Percentiles rank a stretch among this genome's conserved stretches.
phyloP scores from a whole-genome alignment of 2,888 invertebrate genomes.

The Rhingia campestris region DNA sequence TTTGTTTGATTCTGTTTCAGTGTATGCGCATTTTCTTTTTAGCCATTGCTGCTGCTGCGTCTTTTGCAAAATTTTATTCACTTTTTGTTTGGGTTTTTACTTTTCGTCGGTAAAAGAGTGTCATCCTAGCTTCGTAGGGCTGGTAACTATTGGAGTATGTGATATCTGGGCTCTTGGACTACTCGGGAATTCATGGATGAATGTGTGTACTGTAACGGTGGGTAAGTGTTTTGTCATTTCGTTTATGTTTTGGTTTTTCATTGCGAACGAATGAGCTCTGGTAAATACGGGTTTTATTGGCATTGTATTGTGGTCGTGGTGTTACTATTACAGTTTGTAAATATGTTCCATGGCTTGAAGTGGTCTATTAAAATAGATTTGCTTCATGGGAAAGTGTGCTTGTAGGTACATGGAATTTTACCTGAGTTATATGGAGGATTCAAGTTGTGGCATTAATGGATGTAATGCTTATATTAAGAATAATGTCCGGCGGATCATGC shows the following conservation, averaged over 20 bases:
- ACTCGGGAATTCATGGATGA: constrained; percentile 24
- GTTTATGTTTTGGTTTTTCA: constrained; percentile 63
- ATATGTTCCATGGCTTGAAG: constrained; percentile 57
- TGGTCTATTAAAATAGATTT: constrained; percentile 66
- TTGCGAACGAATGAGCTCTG: constrained; percentile 34
- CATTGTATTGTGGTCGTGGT: constrained; percentile 25
- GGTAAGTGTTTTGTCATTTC: constrained; percentile 67
- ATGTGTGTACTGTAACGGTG: constrained; percentile 41
- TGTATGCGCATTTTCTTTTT: constrained; percentile 19
- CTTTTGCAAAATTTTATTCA: constrained; percentile 63
- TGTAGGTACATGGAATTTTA: constrained; percentile 5
- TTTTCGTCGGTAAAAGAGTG: constrained; percentile 49
- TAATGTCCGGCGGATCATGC: constrained; percentile 28
- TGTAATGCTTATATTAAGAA: constrained; percentile 54
- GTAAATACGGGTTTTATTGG: constrained; percentile 53
- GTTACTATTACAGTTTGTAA: constrained; percentile 58
- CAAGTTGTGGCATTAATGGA: constrained; percentile 53
- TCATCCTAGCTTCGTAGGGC: constrained; percentile 23
- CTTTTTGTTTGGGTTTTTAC: constrained; percentile 28
- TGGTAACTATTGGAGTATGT: constrained; percentile 11
- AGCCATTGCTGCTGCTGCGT: constrained; percentile 25
- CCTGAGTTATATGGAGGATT: constrained; percentile 50
- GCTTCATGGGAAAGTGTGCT: constrained; percentile 48
- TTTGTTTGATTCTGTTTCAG: constrained; percentile 62
- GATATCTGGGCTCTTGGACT: constrained; percentile 40